Percentiles rank a stretch among this genome's conserved stretches.
These are phyloP conservation scores for Esox niger DNA, from an alignment of 2,113 vertebrate species.

Conservation along the genomic window DNA sequence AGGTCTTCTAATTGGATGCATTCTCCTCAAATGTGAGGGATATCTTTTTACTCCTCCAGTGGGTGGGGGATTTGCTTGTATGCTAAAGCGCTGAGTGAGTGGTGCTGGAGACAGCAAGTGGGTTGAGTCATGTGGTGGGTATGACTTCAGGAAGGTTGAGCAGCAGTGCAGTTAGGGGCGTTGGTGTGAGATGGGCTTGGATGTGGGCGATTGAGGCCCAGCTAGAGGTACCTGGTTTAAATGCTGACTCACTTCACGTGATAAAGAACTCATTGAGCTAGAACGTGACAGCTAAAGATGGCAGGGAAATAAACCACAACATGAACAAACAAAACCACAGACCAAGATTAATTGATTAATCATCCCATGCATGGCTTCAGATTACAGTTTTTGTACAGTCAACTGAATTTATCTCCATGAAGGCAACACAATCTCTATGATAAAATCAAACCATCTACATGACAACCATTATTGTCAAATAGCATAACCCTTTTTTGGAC, in stretches of 20 bases:
- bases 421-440: no score
- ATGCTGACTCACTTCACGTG: conserved; percentile 97
- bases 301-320: conserved; percentile 41
- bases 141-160: background rate
- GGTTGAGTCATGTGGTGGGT: background rate
- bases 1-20: background rate
- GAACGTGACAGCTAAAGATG: conserved; percentile 93
- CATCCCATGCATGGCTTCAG: conserved; percentile 59
- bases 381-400: conserved; percentile 38
- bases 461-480: conserved; percentile 23
- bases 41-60: background rate
- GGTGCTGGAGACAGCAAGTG: background rate
- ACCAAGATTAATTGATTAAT: conserved; percentile 62
- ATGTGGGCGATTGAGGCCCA: conserved; percentile 57
- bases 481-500: conserved; percentile 7
- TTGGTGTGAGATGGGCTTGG: conserved; percentile 16
- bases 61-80: no score
- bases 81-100: background rate
- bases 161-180: background rate
- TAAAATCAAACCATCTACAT: conserved; percentile 17
- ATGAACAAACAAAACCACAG: conserved; percentile 67
- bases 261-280: conserved; percentile 98
- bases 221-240: conserved; percentile 92
- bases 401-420: conserved; percentile 12
- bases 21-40: background rate